These are phyloP conservation scores for Drosophila testacea DNA, from an alignment of 2,888 invertebrate genomes.

Conservation along the genomic window DNA sequence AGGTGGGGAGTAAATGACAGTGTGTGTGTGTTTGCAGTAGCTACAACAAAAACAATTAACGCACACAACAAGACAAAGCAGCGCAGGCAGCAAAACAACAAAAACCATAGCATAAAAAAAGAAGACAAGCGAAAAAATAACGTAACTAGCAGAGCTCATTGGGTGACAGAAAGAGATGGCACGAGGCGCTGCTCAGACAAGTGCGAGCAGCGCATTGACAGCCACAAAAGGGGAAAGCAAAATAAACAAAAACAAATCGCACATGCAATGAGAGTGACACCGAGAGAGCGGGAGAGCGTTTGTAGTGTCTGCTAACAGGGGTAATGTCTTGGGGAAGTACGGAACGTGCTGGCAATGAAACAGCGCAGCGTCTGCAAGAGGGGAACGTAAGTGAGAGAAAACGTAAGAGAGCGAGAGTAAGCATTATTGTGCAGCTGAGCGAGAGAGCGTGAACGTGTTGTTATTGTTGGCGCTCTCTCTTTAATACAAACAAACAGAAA, in stretches of 20 bases:
- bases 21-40: constrained; percentile 39
- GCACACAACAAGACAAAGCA: constrained; percentile 51
- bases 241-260: constrained; percentile 11
- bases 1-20: constrained; percentile 9
- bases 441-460: constrained; percentile 25
- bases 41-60: constrained; percentile 54
- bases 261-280: constrained; percentile 2
- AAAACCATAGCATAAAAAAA: constrained; percentile 18
- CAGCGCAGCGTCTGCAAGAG: constrained; percentile 70
- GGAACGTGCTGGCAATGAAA: constrained; percentile 62
- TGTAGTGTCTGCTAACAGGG: constrained; percentile 51
- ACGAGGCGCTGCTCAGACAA: constrained; percentile 40
- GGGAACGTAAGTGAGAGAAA: constrained; percentile 41
- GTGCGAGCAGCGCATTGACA: constrained; percentile 37
- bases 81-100: constrained; percentile 26
- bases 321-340: constrained; percentile 62
- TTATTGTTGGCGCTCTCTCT: constrained; percentile 46
- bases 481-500: constrained; percentile 27
- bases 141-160: constrained; percentile 59
- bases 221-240: constrained; percentile 39
- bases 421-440: constrained; percentile 12
- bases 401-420: not conserved
- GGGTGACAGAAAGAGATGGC: constrained; percentile 66
- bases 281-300: constrained; percentile 20
- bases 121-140: constrained; percentile 32